Evolutionary conservation across 2,888 invertebrate species (phyloP), one percentile per base, ranked within the genome.

Genomic region (Hypolimnas misippus): DNA sequence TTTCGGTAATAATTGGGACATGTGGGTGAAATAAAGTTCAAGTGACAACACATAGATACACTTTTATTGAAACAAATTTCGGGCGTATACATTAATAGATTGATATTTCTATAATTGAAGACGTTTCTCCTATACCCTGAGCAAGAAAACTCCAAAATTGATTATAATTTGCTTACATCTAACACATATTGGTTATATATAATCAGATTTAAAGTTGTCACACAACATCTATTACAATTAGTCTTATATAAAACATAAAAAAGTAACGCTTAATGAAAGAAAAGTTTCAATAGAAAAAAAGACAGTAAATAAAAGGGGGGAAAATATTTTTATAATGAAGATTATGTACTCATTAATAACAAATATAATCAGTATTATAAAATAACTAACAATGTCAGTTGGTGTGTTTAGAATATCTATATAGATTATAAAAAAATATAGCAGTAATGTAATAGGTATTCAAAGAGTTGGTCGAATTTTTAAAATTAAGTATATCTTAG

Each of bases 111-210:
- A 17, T 31, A 40, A 6, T 33, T 17, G 35, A 38, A 33, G 50
- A 61, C 29, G 44, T 38, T 52, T 52, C 51, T 61, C 54, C 31
- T 40, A 40, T 55, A 50, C 55, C 61, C 61, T 60, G 40, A 56
- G 19, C 42, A 38, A 56, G 55, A 56, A 42, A 56, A 56, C 55
- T 40, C 21, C 17, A 3, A 17, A 12, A n/a, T 19, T 10, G 40
- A 25, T 25, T 49, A 51, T 31, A 61, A 56, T 52, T 57, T 51
- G 31, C 62, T 62, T 62, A 56, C 33, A 57, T n/a, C 56, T 61
- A 61, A 52, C 25, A 62, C 33, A 25, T 21, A 31, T 31, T 19
- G 10, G 10, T 42, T 50, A 51, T 19, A 33, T 31, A 52, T 19
- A 31, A 19, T 21, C 40, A 58, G 31, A 58, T 58, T 50, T 10